Evolutionary conservation across 1,140 invertebrate genomes (phyloP).

Genomic region (Calephelis nemesis): DNA sequence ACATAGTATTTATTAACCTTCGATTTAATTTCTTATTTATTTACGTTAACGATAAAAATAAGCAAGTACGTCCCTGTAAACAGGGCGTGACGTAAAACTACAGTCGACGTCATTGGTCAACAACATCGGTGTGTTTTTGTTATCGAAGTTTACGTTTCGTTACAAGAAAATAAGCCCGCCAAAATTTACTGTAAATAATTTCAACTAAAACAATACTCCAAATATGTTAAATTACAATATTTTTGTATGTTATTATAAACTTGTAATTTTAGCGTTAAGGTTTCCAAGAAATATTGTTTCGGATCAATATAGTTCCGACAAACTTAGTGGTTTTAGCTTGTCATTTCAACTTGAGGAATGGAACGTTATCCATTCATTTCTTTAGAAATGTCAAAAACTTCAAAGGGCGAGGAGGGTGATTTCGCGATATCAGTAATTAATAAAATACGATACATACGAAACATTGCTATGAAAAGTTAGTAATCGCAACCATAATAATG

Average conservation of each 20-base stretch:
- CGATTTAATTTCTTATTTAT: slow-evolving; percentile 48
- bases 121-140: slow-evolving; percentile 42
- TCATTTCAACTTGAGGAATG: slow-evolving; percentile 26
- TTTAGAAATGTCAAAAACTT: slow-evolving; percentile 67
- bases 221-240: neutral
- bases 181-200: neutral
- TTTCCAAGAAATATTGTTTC: neutral
- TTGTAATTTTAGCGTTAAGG: neutral
- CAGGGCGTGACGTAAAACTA: slow-evolving; percentile 68
- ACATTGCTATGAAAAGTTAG: slow-evolving; percentile 36
- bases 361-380: slow-evolving; percentile 59
- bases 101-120: slow-evolving; percentile 61
- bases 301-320: neutral
- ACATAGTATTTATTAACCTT: slow-evolving; percentile 46
- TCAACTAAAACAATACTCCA: neutral
- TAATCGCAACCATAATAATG: slow-evolving; percentile 60
- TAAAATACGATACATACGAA: slow-evolving; percentile 25
- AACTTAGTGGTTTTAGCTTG: neutral
- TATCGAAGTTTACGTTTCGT: slow-evolving; percentile 53
- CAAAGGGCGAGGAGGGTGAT: slow-evolving; percentile 52
- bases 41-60: slow-evolving; percentile 60
- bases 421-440: slow-evolving; percentile 38
- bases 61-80: slow-evolving; percentile 70
- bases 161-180: slow-evolving; percentile 29
- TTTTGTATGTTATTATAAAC: neutral